Conservation (phyloP, 1,140 invertebrate genomes). For the Drosophila virilis region DNA sequence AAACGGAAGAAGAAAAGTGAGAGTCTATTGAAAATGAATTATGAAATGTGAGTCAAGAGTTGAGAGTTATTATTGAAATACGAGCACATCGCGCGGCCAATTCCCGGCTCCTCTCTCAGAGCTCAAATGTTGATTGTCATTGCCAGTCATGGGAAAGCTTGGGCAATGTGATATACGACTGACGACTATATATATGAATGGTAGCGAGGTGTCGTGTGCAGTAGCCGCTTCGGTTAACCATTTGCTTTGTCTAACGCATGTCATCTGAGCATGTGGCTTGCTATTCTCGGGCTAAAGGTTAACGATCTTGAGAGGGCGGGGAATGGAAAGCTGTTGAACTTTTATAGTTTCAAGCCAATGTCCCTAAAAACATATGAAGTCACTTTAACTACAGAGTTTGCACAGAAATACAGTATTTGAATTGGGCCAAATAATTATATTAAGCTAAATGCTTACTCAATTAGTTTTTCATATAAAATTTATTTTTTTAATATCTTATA, state of each 20-base stretch:
- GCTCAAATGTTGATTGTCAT: conserved; percentile 42
- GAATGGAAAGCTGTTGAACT: conserved; percentile 10
- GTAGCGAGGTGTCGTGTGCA: conserved; percentile 33
- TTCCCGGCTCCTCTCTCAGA: conserved; percentile 1
- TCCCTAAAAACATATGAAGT: no score
- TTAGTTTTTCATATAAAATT: no score
- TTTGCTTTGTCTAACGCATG: conserved; percentile 7
- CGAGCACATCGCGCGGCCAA: conserved; percentile 30
- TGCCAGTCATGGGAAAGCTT: conserved; percentile 33
- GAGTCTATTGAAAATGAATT: conserved; percentile 68
- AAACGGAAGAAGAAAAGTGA: conserved; percentile 57
- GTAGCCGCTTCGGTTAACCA: conserved; percentile 22
- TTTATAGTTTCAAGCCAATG: neutral
- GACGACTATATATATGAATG: conserved; percentile 15
- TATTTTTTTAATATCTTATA: no score
- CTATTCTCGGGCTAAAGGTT: neutral
- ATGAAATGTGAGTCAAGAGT: conserved; percentile 65
- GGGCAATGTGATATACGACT: conserved; percentile 35
- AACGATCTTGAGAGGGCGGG: neutral
- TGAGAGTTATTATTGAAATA: conserved; percentile 50
- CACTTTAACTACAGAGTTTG: no score
- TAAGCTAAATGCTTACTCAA: no score
- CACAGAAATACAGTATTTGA: no score
- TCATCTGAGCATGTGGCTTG: neutral
- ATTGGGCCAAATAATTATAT: no score